Evolutionary conservation across 2,888 invertebrate genomes (phyloP).

Genomic region (Himalopsyche anomala): DNA sequence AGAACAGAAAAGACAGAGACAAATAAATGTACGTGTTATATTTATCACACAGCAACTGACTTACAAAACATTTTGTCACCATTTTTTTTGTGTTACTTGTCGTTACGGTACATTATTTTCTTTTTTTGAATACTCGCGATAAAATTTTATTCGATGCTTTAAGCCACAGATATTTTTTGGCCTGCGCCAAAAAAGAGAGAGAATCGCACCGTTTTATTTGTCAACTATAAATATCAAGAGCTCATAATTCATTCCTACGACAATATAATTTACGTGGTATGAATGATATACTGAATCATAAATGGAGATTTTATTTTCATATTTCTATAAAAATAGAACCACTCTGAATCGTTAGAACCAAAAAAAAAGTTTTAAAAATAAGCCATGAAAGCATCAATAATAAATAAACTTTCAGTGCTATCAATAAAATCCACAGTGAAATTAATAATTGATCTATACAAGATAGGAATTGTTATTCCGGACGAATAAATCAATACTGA

Average conservation of each 20-base stretch:
- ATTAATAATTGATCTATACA: too few relatives aligned
- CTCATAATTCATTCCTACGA: slow-evolving; percentile 24
- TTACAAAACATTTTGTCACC: slow-evolving; percentile 14
- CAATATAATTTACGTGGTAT: slow-evolving; percentile 35
- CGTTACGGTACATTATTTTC: neutral
- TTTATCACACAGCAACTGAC: neutral
- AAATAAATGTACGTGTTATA: too few relatives aligned
- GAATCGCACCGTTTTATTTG: slow-evolving; percentile 16
- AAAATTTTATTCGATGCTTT: slow-evolving; percentile 32
- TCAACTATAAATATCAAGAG: slow-evolving; percentile 35
- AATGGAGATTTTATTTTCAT: slow-evolving; percentile 23
- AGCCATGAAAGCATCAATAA: neutral
- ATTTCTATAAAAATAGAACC: neutral
- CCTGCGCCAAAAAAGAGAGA: neutral
- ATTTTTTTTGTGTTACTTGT: neutral
- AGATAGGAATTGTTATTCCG: too few relatives aligned
- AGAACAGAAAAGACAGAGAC: too few relatives aligned
- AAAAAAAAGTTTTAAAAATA: neutral
- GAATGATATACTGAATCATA: slow-evolving; percentile 22
- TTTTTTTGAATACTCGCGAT: slow-evolving; percentile 5
- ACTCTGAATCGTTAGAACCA: neutral
- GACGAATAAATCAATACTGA: too few relatives aligned
- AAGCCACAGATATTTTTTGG: neutral
- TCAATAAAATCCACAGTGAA: too few relatives aligned
- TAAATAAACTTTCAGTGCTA: too few relatives aligned